phyloP scores from a whole-genome alignment of 2,113 vertebrate species.

The Platycercus adscitus region DNA sequence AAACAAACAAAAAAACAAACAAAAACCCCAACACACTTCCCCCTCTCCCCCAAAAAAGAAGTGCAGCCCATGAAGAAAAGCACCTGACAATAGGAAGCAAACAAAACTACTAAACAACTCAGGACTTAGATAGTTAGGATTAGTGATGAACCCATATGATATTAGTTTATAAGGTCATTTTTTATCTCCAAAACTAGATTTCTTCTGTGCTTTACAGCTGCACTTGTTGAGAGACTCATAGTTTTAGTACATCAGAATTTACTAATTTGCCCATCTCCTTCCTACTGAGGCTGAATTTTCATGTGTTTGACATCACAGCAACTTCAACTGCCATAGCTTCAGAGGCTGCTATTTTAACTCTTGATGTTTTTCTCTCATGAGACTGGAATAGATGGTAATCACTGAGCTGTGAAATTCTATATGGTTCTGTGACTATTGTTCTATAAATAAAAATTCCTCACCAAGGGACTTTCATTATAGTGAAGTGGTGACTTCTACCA shows the following conservation, averaged over 20 bases:
- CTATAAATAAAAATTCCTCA: slow-evolving; percentile 60
- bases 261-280: not conserved
- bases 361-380: slow-evolving; percentile 27
- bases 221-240: not conserved
- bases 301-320: slow-evolving; percentile 21
- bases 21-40: not conserved
- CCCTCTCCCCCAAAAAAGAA: not conserved
- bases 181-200: not conserved
- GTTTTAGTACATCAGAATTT: not conserved
- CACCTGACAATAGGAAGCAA: not conserved
- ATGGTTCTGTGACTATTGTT: slow-evolving; percentile 41
- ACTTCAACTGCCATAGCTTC: not conserved
- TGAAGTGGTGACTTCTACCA: not conserved
- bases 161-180: not conserved
- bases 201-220: not conserved
- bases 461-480: slow-evolving; percentile 5
- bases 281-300: not conserved
- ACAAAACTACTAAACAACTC: not conserved
- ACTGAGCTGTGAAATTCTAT: slow-evolving; percentile 56
- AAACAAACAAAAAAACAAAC: not conserved
- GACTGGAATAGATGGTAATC: slow-evolving; percentile 33
- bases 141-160: not conserved
- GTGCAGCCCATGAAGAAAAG: not conserved
- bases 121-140: not conserved
- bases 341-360: slow-evolving; percentile 26